Evolutionary conservation across 2,888 invertebrate species (phyloP).

Genomic region (Liodrosophila aerea): DNA sequence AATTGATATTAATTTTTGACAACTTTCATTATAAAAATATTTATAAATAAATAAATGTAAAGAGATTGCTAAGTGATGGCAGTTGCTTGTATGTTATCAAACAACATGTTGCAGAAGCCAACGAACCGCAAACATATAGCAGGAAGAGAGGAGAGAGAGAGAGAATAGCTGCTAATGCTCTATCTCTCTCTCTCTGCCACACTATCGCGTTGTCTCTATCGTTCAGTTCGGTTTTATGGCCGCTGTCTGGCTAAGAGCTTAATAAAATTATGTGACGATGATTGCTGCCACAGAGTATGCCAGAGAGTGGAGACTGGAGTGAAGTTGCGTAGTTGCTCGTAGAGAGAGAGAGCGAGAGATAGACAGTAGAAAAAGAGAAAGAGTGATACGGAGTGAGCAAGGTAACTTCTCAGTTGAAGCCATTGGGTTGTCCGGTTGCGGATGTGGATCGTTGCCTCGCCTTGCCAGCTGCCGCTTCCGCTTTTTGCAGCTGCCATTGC

Average conservation of each 20-base stretch:
- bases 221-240: slow-evolving; percentile 31
- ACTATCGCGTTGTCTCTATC: too few relatives aligned
- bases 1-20: too few relatives aligned
- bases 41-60: too few relatives aligned
- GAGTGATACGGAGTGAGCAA: too few relatives aligned
- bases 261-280: slow-evolving; percentile 78
- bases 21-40: too few relatives aligned
- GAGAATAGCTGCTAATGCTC: too few relatives aligned
- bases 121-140: slow-evolving; percentile 35
- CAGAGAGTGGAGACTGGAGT: slow-evolving; percentile 1
- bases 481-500: slow-evolving; percentile 3
- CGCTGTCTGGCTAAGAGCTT: slow-evolving; percentile 60
- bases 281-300: slow-evolving; percentile 50
- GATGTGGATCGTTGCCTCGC: slow-evolving; percentile 56
- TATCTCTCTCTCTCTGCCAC: too few relatives aligned
- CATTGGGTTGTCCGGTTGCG: slow-evolving; percentile 40
- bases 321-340: too few relatives aligned
- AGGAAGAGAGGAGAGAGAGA: too few relatives aligned
- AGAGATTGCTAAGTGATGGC: slow-evolving; percentile 19
- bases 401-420: slow-evolving; percentile 19
- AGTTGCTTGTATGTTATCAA: slow-evolving; percentile 22
- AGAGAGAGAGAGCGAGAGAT: background rate
- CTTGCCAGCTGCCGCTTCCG: slow-evolving; percentile 44
- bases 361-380: background rate
- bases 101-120: slow-evolving; percentile 41